These are phyloP conservation scores for Drosophila chauvacae DNA, from an alignment of 1,140 invertebrate species.

Conservation along the genomic window DNA sequence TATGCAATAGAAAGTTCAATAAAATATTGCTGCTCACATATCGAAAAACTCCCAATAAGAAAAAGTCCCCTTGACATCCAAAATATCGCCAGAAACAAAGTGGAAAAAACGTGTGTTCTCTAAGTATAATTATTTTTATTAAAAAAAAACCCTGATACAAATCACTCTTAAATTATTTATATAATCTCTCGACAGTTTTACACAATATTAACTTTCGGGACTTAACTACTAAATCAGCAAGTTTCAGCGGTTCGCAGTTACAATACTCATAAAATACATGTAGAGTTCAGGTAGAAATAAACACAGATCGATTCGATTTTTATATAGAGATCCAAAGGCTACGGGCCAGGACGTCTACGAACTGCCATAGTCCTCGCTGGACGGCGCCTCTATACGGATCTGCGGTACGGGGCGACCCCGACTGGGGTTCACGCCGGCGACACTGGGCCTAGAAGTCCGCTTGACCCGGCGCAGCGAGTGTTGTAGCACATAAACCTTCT, in stretches of 20 bases:
- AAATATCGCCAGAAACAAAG: neutral
- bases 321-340: too few relatives aligned
- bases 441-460: neutral
- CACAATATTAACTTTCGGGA: neutral
- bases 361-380: conserved; percentile 23
- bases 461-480: conserved; percentile 4
- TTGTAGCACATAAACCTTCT: conserved; percentile 22
- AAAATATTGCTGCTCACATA: neutral
- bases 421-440: neutral
- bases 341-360: neutral
- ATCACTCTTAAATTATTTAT: neutral
- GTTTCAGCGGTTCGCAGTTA: neutral
- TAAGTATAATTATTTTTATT: neutral
- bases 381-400: conserved; percentile 11
- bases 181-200: neutral
- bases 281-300: conserved; percentile 6
- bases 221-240: neutral
- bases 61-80: too few relatives aligned
- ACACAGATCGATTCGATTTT: conserved; percentile 23
- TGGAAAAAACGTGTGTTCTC: neutral
- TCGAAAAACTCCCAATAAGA: neutral
- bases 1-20: neutral
- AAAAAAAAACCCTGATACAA: neutral
- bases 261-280: neutral
- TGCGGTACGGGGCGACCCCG: conserved; percentile 2